Evolutionary conservation across 2,113 vertebrate genomes (phyloP).

Genomic region (Oceanites oceanicus): DNA sequence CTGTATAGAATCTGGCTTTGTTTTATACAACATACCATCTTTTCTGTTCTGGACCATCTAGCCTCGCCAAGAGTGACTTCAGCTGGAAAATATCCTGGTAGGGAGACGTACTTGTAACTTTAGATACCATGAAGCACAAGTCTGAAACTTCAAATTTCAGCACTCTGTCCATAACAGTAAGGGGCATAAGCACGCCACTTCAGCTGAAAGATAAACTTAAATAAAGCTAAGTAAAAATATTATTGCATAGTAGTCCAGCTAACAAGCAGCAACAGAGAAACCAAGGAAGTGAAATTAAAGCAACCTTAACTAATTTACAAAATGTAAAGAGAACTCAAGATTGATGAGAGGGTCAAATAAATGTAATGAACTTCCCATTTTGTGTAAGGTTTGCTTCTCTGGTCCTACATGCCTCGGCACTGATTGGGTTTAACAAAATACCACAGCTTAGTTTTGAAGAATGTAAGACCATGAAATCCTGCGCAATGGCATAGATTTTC

Average conservation of each 20-base stretch:
- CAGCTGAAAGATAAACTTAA: slow-evolving; percentile 11
- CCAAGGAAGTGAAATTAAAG: background rate
- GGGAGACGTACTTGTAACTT: slow-evolving; percentile 6
- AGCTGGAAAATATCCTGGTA: slow-evolving; percentile 60
- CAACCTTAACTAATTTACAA: background rate
- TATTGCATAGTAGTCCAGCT: background rate
- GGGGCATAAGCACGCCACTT: slow-evolving; percentile 6
- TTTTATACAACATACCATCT: slow-evolving; percentile 9
- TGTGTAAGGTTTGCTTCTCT: background rate
- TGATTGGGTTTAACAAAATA: background rate
- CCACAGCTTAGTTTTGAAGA: background rate
- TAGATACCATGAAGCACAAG: slow-evolving; percentile 5
- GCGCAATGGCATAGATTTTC: background rate
- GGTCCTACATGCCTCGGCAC: background rate
- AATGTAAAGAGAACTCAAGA: background rate
- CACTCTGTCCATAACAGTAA: slow-evolving; percentile 21
- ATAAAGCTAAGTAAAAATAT: slow-evolving; percentile 23
- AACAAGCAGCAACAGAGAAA: slow-evolving; percentile 13
- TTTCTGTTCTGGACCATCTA: slow-evolving; percentile 36
- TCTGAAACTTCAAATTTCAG: slow-evolving; percentile 41
- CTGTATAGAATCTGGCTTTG: background rate
- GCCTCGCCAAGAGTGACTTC: slow-evolving; percentile 55
- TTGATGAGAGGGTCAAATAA: background rate
- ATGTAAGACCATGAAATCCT: background rate
- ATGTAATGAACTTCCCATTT: background rate